Base-by-base conservation (phyloP, 2,888 invertebrate genomes). In the Hymenopus coronatus region DNA sequence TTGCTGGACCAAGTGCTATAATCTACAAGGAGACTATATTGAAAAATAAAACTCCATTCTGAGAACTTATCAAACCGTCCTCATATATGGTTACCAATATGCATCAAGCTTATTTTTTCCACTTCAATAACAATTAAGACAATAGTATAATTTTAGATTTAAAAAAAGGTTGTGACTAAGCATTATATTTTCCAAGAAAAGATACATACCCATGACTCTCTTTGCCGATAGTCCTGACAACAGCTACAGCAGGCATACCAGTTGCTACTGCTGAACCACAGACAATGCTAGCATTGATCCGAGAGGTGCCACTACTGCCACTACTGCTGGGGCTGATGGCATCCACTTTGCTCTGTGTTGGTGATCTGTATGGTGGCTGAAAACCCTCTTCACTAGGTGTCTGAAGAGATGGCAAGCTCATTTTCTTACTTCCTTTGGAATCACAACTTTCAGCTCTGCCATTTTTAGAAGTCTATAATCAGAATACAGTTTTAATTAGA, bases 251-350 rank as follows among this genome's bases (percentile, higher is more conserved):
- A 40, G 85, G 46, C 33, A 82, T 70, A 25, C 82, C 85, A 12
- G 82, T 83, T 27, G 89, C 40, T 28, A 88, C 70, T 70, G 89
- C 85, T 70, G 54, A 70, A 25, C 54, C 54, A 70, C 54, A 70
- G 0, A 70, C 54, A 25, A 70, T 70, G 33, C 88, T 85, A 70
- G 85, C 83, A 85, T 54, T 88, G n/a, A 88, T 83, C 28, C 88
- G 85, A 83, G 89, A 83, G 46, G 86, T 87, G 40, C 82, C 54
- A 70, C 83, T 88, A 6, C 92, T 91, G 12, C 92, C 91, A n/a
- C 92, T 91, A 20, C 90, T 91, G 20, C 82, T 82, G 82, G 85
- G 33, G 82, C 33, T 33, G 30, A 84, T 27, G n/a, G 82, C 84
- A 28, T 88, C 88, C 85, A 82, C 46, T 30, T 85, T 88, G 82